Base-by-base conservation (phyloP, 2,888 invertebrate species). In the Ditula angustiorana region DNA sequence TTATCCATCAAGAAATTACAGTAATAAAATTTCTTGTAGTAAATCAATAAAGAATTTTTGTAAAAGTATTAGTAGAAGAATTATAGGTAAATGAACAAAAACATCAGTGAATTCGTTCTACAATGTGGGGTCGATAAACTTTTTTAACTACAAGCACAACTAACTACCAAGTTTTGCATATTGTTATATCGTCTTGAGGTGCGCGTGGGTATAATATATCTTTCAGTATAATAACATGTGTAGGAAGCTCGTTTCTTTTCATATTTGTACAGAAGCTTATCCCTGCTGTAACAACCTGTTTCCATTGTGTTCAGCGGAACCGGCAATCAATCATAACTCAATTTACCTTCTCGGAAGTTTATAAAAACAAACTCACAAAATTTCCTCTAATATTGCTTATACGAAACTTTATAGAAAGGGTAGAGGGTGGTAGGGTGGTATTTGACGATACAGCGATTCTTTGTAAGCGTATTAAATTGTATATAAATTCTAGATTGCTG, bases 281-380 rank as follows among this genome's bases (percentile, higher is more conserved):
- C 41, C 41, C 41, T 2, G 19, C 41, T 41, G 41, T 41, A 19
- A 19, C 41, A 41, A 41, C 41, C 37, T 41, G 55, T 56, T 56
- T 19, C 26, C n/a, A 19, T 56, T 28, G 41, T 56, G 41, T 16
- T 24, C 35, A 13, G n/a, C 30, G 52, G 33, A 16, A 35, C 37
- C 3, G 19, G 41, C 41, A 41, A 41, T 56, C 55, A 56, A 56
- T 56, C 55, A 56, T 56, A 26, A 56, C 37, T 41, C 19, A 28
- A 56, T 41, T 56, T 41, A 56, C 19, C 41, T 56, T 41, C 41
- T 26, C 28, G 41, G 26, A 56, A 56, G 26, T 56, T 28, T 19
- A 56, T 28, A 41, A 56, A 56, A 41, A 56, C 55, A 37, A 49
- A 49, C 49, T 49, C 16, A 4, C 10, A 21, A 56, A 41, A 41